phyloP scores from a whole-genome alignment of 2,888 invertebrate genomes.

The Nudaria mundana region DNA sequence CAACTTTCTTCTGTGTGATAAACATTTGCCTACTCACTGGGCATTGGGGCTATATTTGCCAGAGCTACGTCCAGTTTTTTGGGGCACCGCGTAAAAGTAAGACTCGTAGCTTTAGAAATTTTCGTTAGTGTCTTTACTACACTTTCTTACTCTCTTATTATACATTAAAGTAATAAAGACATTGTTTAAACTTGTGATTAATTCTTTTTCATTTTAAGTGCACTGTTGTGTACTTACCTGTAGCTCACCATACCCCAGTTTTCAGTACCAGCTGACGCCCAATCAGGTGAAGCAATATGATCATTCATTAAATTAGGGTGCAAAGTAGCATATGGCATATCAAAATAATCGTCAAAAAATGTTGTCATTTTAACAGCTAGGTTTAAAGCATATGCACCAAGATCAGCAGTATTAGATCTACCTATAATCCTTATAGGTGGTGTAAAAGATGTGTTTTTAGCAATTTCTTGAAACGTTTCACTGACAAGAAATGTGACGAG shows the following conservation, averaged over 20 bases:
- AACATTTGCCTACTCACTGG: too few relatives aligned
- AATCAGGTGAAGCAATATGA: slow-evolving; percentile 70
- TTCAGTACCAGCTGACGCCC: slow-evolving; percentile 75
- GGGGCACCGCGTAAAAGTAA: too few relatives aligned
- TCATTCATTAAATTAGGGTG: slow-evolving; percentile 63
- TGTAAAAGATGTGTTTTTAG: slow-evolving; percentile 48
- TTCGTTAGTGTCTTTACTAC: too few relatives aligned
- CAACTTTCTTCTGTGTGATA: too few relatives aligned
- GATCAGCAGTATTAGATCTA: slow-evolving; percentile 61
- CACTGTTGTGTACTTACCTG: too few relatives aligned
- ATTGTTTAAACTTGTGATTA: too few relatives aligned
- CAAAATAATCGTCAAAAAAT: slow-evolving; percentile 61
- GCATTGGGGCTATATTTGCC: too few relatives aligned
- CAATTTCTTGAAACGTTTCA: slow-evolving; percentile 64
- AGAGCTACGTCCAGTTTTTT: too few relatives aligned
- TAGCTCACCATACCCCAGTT: slow-evolving; percentile 78
- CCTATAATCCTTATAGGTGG: slow-evolving; percentile 69
- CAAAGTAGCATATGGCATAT: slow-evolving; percentile 55
- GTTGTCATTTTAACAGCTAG: slow-evolving; percentile 61
- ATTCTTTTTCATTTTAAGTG: too few relatives aligned
- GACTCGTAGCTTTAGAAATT: too few relatives aligned
- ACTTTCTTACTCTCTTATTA: too few relatives aligned
- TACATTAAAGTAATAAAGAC: too few relatives aligned
- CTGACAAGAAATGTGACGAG: slow-evolving; percentile 90
- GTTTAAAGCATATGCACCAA: slow-evolving; percentile 55